Evolutionary conservation across 2,888 invertebrate species (phyloP).

Genomic region (Drosophila ochracea): DNA sequence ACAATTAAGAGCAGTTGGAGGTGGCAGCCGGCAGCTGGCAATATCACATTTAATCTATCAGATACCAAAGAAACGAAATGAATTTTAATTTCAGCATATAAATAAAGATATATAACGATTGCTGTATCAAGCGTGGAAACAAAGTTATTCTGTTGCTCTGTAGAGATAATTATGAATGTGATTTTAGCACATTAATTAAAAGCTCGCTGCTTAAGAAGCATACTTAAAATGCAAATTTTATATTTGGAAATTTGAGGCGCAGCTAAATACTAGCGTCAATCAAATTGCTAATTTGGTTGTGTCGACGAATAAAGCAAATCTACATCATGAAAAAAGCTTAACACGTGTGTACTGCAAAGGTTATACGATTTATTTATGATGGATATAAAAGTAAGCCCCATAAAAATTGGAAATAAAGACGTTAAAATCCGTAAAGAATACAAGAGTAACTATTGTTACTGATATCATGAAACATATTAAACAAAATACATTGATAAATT

Average conservation of each 20-base stretch:
- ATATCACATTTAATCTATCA: conserved; percentile 44
- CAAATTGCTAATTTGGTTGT: conserved; percentile 3
- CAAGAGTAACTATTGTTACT: conserved; percentile 24
- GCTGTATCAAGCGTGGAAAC: conserved; percentile 9
- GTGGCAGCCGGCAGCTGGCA: conserved; percentile 7
- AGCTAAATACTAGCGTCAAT: conserved; percentile 21
- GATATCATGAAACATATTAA: conserved; percentile 36
- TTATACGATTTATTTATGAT: not conserved
- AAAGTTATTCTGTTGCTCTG: conserved; percentile 16
- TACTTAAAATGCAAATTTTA: conserved; percentile 41
- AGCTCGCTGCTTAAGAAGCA: conserved; percentile 42
- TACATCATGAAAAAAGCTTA: not conserved
- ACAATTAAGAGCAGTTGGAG: conserved; percentile 43
- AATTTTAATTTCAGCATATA: conserved; percentile 26
- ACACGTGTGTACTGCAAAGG: not conserved
- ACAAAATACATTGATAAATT: conserved; percentile 52
- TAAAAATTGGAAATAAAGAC: conserved; percentile 9
- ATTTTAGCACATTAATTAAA: conserved; percentile 46
- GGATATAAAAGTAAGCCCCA: not conserved
- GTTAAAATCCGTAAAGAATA: conserved; percentile 14
- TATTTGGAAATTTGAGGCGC: conserved; percentile 38
- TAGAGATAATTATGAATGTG: conserved; percentile 37
- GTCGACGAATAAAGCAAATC: not conserved
- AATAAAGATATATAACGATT: conserved; percentile 14
- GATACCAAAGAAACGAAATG: conserved; percentile 21